Evolutionary conservation across 2,113 vertebrate genomes (phyloP).

Genomic region (Syngnathus typhle): DNA sequence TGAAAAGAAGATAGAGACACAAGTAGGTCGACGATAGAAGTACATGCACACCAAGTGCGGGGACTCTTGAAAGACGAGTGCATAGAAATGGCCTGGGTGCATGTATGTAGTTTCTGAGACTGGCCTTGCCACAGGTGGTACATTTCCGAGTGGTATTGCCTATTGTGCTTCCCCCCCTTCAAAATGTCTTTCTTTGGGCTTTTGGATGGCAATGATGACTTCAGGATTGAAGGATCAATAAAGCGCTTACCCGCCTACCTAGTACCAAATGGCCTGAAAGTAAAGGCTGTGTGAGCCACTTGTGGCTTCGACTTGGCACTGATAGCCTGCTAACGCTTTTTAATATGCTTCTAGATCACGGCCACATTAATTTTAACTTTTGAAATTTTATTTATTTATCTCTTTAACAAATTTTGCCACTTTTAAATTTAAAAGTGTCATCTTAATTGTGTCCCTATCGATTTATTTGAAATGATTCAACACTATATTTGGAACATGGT

Average conservation of each 20-base stretch:
- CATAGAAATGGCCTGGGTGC: background rate
- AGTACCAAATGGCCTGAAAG: background rate
- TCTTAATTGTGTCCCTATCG: no score
- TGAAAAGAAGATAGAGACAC: constrained; percentile 44
- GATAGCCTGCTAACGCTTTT: background rate
- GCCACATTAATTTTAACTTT: background rate
- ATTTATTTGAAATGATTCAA: background rate
- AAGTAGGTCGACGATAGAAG: constrained; percentile 43
- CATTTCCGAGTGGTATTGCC: background rate
- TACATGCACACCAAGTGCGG: background rate
- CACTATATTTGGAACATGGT: background rate
- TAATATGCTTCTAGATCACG: background rate
- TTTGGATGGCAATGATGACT: background rate
- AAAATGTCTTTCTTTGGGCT: background rate
- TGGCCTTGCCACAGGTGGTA: background rate
- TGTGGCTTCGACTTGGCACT: background rate
- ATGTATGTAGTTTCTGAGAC: background rate
- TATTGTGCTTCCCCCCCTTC: background rate
- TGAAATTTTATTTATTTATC: background rate
- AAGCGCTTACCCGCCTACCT: background rate
- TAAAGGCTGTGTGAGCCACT: background rate
- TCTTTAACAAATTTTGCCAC: no score
- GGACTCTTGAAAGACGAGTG: constrained; percentile 9
- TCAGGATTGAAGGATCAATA: background rate
- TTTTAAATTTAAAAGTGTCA: no score